phyloP scores from a whole-genome alignment of 2,888 invertebrate species.

The Caenorhabditis sp. region DNA sequence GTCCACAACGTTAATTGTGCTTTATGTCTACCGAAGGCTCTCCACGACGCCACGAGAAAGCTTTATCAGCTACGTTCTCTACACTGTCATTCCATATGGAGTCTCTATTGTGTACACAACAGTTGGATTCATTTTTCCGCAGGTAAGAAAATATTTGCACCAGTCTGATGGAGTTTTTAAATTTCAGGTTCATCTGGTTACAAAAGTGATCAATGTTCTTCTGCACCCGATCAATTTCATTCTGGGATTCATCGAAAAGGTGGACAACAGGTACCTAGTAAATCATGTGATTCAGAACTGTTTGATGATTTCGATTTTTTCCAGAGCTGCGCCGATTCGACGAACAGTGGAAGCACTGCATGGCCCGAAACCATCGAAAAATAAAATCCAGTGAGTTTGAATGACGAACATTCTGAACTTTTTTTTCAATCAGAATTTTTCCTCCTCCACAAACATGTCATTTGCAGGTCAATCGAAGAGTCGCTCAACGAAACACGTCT shows the following conservation, averaged over 20 bases:
- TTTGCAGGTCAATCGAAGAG: conserved; percentile 55
- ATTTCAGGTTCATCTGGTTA: conserved; percentile 56
- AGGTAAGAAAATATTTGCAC: conserved; percentile 37
- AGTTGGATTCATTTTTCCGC: conserved; percentile 66
- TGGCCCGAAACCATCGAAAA: conserved; percentile 40
- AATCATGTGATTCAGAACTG: not conserved
- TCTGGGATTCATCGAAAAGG: conserved; percentile 64
- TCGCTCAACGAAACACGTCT: conserved; percentile 58
- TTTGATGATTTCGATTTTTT: not conserved
- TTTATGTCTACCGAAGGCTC: conserved; percentile 54
- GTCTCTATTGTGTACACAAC: conserved; percentile 66
- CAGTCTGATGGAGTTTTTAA: not conserved
- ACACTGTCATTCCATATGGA: conserved; percentile 68
- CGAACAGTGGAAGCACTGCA: conserved; percentile 67
- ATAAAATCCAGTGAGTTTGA: conserved; percentile 30
- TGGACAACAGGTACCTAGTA: conserved; percentile 65
- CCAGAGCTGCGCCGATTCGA: conserved; percentile 68
- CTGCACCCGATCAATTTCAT: conserved; percentile 70
- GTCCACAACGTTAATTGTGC: conserved; percentile 33
- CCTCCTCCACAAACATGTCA: conserved; percentile 15
- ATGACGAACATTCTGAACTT: conserved; percentile 19
- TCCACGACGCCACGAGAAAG: conserved; percentile 54
- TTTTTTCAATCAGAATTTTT: not conserved
- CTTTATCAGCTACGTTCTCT: conserved; percentile 65
- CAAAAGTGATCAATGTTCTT: conserved; percentile 41